Base-by-base conservation (phyloP, 2,797 vertebrate species). In the Strix occidentalis region DNA sequence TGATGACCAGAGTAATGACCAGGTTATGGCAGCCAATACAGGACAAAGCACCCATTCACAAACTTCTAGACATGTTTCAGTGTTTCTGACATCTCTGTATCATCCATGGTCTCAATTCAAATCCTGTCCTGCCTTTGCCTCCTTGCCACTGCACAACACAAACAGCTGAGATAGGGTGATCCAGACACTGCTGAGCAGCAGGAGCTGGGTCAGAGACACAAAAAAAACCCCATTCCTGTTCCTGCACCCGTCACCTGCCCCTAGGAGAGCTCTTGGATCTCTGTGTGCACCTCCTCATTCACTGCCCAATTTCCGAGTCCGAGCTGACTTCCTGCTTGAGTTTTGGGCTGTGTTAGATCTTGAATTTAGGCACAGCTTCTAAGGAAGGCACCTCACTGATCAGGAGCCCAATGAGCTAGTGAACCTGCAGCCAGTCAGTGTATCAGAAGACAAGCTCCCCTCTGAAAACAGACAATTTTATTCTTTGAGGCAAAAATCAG, bases 191-290 rank as follows among this genome's bases (percentile, higher is more conserved):
- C 51, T 17, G 48, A 80, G 60, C 79, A 69, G 83, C 31, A 51
- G 37, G 14, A 64, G 54, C 53, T 69, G 24, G 16, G 63, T 13
- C 53, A 84, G 29, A 61, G 50, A 14, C 37, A 56, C 20, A 71
- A 23, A 63, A 56, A 48, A 51, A 37, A 80, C n/a, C 2, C 1
- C 25, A 8, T 23, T 11, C 3, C 45, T 71, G 76, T 50, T 71
- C 29, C 65, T 39, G 37, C 33, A n/a, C 21, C 33, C 61, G 26
- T 16, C 80, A 31, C 25, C 31, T 54, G 51, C 10, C 41, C 41
- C 14, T 5, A 1, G 1, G 31, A 0, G 0, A 84, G 48, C 61
- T 71, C 13, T 5, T 6, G 69, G 26, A 65, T 15, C 26, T n/a
- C 51, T 56, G 10, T 1, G 20, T 29, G 65, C 10, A 20, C 54